Percentiles rank a stretch among this genome's conserved stretches.
phyloP scores from a whole-genome alignment of 2,113 vertebrate genomes.

The Macrotus californicus region DNA sequence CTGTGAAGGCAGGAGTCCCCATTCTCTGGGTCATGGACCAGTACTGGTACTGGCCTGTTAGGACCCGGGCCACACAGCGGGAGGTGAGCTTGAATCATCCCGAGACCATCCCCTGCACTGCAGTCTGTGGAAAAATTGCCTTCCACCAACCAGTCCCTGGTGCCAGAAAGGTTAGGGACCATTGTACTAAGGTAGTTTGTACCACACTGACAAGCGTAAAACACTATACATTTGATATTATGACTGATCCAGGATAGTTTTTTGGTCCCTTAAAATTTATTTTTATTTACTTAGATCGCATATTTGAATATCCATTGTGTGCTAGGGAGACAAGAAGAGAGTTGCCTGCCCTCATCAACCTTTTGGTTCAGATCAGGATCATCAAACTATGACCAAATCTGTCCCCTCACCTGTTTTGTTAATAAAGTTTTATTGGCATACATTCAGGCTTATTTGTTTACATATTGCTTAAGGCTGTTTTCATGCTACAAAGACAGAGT shows the following conservation, averaged over 20 bases:
- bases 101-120: too few relatives aligned
- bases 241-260: neutral
- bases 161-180: too few relatives aligned
- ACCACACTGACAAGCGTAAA: neutral
- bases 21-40: too few relatives aligned
- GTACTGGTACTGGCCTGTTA: too few relatives aligned
- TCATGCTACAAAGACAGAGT: neutral
- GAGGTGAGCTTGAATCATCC: too few relatives aligned
- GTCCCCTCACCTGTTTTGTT: neutral
- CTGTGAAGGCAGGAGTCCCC: neutral
- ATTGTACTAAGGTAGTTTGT: neutral
- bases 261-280: neutral
- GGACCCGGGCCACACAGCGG: too few relatives aligned
- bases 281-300: slow-evolving; percentile 6
- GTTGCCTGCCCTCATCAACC: neutral
- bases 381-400: neutral
- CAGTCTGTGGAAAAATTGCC: too few relatives aligned
- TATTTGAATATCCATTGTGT: neutral
- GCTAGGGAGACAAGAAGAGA: neutral
- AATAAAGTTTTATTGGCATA: neutral
- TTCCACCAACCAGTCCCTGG: too few relatives aligned
- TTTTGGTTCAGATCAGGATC: neutral
- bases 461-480: neutral
- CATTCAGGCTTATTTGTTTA: neutral
- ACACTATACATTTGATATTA: neutral